Base-by-base conservation (phyloP, 2,113 vertebrate species). In the Paralichthys olivaceus region DNA sequence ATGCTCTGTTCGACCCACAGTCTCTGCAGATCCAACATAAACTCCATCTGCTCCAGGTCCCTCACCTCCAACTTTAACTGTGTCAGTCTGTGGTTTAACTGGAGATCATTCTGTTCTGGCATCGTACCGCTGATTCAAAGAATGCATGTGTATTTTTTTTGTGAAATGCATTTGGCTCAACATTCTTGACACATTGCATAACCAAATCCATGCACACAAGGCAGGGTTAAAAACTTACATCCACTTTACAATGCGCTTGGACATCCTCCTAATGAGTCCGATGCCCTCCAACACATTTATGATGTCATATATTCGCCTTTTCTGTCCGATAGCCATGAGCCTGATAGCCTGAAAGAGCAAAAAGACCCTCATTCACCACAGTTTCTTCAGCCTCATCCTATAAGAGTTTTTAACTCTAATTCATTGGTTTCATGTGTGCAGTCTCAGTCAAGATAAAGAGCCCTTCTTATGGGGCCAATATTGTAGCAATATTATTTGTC, bases 261-360 rank as follows among this genome's bases (percentile, higher is more conserved):
- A 98, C 57, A 96, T 96, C 92, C 98, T 99, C 88, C 94, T 95
- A 0, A 99, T 98, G 81, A 99, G 82, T 22, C 98, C 98, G 0
- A 97, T 95, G 49, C 97, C 97, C 86, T 98, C 96, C 84, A 99
- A 90, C 20, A 99, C 98, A 60, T 98, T 99, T 0, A 97, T 99
- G 91, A 99, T 98, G 91, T 99, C 98, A 1, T 99, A 99, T 87
- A 99, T 97, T 22, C 97, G 94, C 53, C 97, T 93, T 82, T 98
- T 99, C 88, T 97, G 96, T 71, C 94, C 91, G 51, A 97, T 95
- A 60, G 96, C 96, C 84, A 98, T 84, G 22, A 95, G 92, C 73
- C 93, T 95, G 0, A 96, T 94, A 76, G 97, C 97, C 98, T 99
- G 86, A 65, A 80, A 66, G 5, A 47, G 63, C 7, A 34, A 5